Evolutionary conservation across 2,113 vertebrate species (phyloP).

Genomic region (Rhadina sibilatrix): DNA sequence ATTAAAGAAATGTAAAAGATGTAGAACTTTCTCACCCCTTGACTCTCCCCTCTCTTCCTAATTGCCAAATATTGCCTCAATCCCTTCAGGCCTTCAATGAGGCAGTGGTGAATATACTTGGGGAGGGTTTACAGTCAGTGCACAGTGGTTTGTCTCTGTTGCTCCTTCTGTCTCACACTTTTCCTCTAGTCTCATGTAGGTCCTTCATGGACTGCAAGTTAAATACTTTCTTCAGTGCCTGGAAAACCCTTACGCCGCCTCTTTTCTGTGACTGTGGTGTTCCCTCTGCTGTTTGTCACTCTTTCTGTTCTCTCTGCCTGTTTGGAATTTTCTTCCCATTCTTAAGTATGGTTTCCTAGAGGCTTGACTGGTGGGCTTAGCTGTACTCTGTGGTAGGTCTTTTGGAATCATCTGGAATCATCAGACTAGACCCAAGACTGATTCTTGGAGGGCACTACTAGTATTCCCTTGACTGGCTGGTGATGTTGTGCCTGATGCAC

Average conservation of each 20-base stretch:
- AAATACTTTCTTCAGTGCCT: not conserved
- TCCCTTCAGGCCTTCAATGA: not conserved
- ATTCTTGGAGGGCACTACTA: not conserved
- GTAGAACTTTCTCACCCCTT: not conserved
- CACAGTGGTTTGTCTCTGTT: not conserved
- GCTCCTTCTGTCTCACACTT: not conserved
- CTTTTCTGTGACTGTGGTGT: not conserved
- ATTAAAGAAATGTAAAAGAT: not conserved
- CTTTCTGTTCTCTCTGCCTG: not conserved
- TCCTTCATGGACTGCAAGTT: not conserved
- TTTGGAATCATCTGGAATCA: not conserved
- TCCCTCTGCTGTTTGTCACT: not conserved
- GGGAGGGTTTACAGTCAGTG: not conserved
- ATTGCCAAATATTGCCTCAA: not conserved
- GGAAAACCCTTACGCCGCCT: not conserved
- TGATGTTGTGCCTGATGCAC: fast-evolving
- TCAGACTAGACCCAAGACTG: not conserved
- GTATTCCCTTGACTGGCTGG: not conserved
- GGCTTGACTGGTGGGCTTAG: not conserved
- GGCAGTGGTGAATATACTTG: not conserved
- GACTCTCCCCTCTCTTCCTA: not conserved
- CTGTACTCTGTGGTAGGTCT: not conserved
- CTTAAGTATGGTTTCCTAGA: not conserved
- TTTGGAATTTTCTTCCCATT: not conserved
- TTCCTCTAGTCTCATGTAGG: not conserved